A percentile compares a stretch with the other conserved stretches of the same genome.
Conservation (phyloP, 2,113 vertebrate genomes). For the Albula goreensis region DNA sequence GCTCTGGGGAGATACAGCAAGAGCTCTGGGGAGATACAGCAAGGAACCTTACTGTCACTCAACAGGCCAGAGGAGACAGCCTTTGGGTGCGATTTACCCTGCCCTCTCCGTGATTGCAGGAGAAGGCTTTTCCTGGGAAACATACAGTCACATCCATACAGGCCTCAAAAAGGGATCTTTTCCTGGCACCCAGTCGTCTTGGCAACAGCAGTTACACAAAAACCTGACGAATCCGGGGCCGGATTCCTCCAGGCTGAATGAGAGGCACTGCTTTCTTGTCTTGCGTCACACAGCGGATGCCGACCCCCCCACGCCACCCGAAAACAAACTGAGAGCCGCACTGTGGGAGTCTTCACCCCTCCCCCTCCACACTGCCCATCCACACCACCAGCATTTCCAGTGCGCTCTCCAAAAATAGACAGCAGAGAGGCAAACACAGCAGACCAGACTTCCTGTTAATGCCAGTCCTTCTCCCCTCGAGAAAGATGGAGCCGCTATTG, state of each 20-base stretch:
- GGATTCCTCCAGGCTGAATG: neutral
- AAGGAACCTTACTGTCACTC: neutral
- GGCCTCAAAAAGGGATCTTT: conserved; percentile 10
- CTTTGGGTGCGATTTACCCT: neutral
- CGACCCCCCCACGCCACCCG: neutral
- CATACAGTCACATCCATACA: neutral
- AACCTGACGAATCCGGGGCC: neutral
- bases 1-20: neutral
- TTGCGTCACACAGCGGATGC: conserved; percentile 10
- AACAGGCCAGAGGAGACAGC: neutral
- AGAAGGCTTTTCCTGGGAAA: neutral
- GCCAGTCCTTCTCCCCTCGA: neutral
- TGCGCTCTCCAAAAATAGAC: neutral
- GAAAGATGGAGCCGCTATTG: neutral
- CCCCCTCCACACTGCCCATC: too few relatives aligned
- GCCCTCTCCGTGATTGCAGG: neutral
- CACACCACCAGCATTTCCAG: neutral
- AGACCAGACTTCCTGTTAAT: neutral
- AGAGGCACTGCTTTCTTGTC: neutral
- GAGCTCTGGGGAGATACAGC: neutral
- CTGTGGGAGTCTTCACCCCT: neutral
- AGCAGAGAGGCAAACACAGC: neutral
- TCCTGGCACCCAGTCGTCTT: neutral
- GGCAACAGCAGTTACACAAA: conserved; percentile 4
- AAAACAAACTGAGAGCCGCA: neutral